Percentiles rank a stretch among this genome's conserved stretches.
Conservation (phyloP, 2,888 invertebrate species). For the Hirtodrosophila duncani region DNA sequence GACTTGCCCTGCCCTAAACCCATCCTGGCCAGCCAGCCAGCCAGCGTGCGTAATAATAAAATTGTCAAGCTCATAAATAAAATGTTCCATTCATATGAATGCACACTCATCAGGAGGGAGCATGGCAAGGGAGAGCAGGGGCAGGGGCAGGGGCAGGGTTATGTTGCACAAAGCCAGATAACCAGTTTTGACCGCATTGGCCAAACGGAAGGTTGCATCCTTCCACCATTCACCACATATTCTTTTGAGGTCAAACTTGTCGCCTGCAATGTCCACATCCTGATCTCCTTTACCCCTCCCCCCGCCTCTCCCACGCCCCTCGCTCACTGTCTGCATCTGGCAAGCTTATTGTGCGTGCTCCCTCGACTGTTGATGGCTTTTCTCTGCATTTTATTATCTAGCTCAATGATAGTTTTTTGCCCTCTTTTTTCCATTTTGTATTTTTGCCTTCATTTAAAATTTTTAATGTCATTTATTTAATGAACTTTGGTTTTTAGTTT, state of each 20-base stretch:
- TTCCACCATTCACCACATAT: background rate
- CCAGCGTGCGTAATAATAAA: constrained; percentile 39
- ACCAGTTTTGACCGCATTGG: constrained; percentile 41
- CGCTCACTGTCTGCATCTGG: too few species aligned
- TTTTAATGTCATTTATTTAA: constrained; percentile 23
- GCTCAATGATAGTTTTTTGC: background rate
- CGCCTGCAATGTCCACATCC: too few species aligned
- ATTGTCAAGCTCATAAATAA: constrained; percentile 48
- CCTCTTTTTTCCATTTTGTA: background rate
- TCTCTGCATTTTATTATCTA: constrained; percentile 20
- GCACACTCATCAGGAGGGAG: constrained; percentile 8
- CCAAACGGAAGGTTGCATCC: constrained; percentile 8
- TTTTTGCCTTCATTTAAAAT: background rate
- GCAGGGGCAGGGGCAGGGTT: background rate
- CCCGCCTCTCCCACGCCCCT: too few species aligned
- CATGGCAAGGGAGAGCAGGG: background rate
- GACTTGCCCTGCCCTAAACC: too few species aligned
- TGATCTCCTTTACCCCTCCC: constrained; percentile 4
- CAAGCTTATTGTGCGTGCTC: constrained; percentile 27
- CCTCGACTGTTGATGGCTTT: constrained; percentile 3
- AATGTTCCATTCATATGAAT: constrained; percentile 31
- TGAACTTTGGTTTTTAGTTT: constrained; percentile 25
- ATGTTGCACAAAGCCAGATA: constrained; percentile 26
- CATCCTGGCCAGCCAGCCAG: too few species aligned
- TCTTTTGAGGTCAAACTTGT: constrained; percentile 28